A percentile compares a stretch with the other conserved stretches of the same genome.
These are phyloP conservation scores for Cranoglanis bouderius DNA, from an alignment of 2,113 vertebrate genomes.

Conservation along the genomic window DNA sequence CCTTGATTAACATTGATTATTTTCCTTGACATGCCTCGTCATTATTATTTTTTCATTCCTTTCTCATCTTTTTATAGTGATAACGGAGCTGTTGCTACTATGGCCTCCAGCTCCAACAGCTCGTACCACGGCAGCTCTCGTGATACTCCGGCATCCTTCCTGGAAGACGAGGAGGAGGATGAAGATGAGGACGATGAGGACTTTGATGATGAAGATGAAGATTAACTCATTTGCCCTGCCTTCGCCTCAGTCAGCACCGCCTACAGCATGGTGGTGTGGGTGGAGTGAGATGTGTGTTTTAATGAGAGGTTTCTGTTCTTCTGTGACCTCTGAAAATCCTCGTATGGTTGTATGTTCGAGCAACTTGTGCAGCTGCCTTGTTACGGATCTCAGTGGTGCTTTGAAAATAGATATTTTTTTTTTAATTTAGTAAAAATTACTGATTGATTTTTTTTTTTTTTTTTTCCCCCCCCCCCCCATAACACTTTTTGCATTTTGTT, in stretches of 20 bases:
- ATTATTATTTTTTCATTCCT: background rate
- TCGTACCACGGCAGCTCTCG: constrained; percentile 94
- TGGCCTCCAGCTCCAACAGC: constrained; percentile 93
- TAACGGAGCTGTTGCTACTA: constrained; percentile 82
- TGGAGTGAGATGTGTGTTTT: background rate
- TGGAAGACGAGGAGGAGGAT: constrained; percentile 91
- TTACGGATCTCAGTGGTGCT: constrained; percentile 19
- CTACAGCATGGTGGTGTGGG: background rate
- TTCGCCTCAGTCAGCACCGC: constrained; percentile 34
- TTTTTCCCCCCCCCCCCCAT: background rate
- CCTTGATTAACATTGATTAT: background rate
- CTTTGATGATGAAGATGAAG: constrained; percentile 91
- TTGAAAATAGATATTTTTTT: background rate
- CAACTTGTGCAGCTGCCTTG: background rate
- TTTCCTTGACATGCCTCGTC: background rate
- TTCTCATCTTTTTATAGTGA: constrained; percentile 69
- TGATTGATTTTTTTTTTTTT: too few species aligned
- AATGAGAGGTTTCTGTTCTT: background rate
- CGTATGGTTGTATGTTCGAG: constrained; percentile 3
- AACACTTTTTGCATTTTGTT: background rate
- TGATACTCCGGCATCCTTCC: constrained; percentile 92
- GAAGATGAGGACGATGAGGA: constrained; percentile 92
- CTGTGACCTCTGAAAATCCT: constrained; percentile 16
- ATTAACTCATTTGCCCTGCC: constrained; percentile 62
- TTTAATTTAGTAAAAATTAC: too few species aligned